Percentiles rank a stretch among this genome's conserved stretches.
Conservation (phyloP, 2,888 invertebrate species). For the Caenorhabditis becei region DNA sequence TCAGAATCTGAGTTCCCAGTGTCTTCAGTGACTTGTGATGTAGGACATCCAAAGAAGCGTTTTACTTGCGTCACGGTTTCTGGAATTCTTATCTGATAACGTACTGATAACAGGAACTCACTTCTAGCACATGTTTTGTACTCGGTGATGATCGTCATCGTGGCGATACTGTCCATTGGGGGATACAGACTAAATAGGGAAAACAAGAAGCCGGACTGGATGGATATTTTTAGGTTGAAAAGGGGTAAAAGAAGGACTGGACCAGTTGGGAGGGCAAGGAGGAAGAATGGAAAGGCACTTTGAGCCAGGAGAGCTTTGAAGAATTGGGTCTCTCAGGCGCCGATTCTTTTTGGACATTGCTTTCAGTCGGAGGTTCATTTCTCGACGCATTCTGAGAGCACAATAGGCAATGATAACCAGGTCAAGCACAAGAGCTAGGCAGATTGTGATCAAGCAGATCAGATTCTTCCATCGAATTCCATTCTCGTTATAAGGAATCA, state of each 20-base stretch:
- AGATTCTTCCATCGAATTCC: not conserved
- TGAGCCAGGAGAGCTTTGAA: conserved; percentile 3
- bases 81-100: too few species aligned
- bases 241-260: not conserved
- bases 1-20: too few species aligned
- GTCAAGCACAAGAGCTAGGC: not conserved
- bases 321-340: not conserved
- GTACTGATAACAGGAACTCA: too few species aligned
- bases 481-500: not conserved
- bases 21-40: too few species aligned
- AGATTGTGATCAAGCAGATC: not conserved
- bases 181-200: not conserved
- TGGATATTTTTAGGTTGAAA: not conserved
- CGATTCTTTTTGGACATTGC: not conserved
- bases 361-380: not conserved
- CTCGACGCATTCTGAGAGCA: not conserved
- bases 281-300: not conserved
- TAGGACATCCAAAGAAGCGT: too few species aligned
- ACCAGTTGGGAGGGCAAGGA: not conserved
- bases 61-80: too few species aligned
- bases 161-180: not conserved
- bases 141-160: not conserved
- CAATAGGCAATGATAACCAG: not conserved
- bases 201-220: not conserved
- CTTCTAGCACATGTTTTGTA: not conserved